These are phyloP conservation scores for Glareola pratincola DNA, from an alignment of 2,113 vertebrate genomes.

Conservation along the genomic window DNA sequence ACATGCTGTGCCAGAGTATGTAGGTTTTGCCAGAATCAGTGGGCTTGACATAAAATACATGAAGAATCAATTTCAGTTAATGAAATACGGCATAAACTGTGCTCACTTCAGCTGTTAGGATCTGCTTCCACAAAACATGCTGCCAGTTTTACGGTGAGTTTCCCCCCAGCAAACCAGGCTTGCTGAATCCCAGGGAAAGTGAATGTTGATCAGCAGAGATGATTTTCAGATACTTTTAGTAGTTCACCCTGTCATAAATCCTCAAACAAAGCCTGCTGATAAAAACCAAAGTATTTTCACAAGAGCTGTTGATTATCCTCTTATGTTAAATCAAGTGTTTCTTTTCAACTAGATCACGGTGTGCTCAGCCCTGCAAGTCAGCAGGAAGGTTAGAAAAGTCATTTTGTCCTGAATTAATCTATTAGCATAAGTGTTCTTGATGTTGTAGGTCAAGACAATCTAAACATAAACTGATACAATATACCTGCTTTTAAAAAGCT, in stretches of 20 bases:
- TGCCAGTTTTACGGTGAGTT: background rate
- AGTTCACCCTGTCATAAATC: background rate
- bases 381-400: background rate
- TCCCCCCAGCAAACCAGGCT: background rate
- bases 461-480: background rate
- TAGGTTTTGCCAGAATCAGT: background rate
- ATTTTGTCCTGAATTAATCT: background rate
- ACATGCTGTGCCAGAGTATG: background rate
- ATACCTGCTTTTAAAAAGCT: background rate
- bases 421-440: background rate
- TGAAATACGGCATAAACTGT: background rate
- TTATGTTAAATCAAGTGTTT: background rate
- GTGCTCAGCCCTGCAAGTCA: background rate
- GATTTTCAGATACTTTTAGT: background rate
- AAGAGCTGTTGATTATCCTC: background rate
- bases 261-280: background rate
- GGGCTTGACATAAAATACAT: background rate
- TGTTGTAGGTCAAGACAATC: background rate
- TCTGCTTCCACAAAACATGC: background rate
- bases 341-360: background rate
- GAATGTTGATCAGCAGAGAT: background rate
- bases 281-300: background rate
- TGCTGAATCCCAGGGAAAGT: background rate
- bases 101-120: background rate
- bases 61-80: background rate